Evolutionary conservation across 2,113 vertebrate genomes (phyloP).

Genomic region (Lynx canadensis): DNA sequence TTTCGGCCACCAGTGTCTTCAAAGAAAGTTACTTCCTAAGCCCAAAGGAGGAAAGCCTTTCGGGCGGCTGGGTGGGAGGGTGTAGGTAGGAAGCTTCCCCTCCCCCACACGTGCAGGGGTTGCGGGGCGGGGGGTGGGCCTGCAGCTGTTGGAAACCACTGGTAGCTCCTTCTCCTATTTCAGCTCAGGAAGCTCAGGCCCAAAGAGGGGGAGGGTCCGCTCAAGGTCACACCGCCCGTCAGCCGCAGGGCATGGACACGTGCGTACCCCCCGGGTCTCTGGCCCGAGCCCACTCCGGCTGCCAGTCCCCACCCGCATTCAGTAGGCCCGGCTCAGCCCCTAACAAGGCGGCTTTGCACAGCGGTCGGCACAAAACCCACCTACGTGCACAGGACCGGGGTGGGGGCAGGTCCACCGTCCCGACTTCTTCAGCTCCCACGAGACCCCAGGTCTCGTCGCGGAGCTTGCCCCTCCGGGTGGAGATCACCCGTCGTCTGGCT

Average conservation of each 20-base stretch:
- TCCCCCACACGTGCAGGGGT: no score
- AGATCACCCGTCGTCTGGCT: neutral
- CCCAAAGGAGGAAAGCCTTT: neutral
- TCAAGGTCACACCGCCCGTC: neutral
- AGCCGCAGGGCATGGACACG: neutral
- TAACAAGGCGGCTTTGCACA: no score
- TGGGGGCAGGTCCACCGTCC: neutral
- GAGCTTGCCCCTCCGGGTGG: neutral
- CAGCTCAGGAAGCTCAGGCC: neutral
- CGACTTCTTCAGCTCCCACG: neutral
- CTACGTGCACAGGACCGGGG: no score
- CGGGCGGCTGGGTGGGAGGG: neutral
- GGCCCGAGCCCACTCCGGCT: neutral
- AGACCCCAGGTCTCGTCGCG: fast-evolving
- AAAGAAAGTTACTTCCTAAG: neutral
- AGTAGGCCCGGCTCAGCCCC: neutral
- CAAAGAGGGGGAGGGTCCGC: neutral
- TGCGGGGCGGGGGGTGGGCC: no score
- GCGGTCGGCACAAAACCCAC: no score
- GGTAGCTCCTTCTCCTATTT: neutral
- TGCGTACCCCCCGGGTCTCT: neutral
- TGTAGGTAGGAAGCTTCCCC: neutral
- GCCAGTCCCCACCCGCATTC: neutral
- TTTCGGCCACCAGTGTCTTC: neutral
- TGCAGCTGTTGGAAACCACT: neutral